Base-by-base conservation (phyloP, 92 coral and sea anemone genomes). In the Muricea muricata region DNA sequence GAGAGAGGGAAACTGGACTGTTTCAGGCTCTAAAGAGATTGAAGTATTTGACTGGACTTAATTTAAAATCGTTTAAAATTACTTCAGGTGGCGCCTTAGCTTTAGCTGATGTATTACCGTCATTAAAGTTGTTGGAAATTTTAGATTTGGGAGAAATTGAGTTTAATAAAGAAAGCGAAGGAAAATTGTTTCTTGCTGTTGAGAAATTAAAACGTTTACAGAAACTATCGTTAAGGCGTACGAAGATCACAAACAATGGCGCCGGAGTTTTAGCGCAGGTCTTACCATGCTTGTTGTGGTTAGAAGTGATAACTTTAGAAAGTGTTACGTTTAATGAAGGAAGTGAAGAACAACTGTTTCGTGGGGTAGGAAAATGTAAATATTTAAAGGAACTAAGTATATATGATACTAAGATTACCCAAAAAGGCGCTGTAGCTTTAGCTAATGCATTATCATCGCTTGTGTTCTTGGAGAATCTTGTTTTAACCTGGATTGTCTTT, bases 251-350 rank as follows among this genome's bases (percentile, higher is more conserved):
- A 35, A 23, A 20, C 10, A 66, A 39, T 66, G 73, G 76, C 31
- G 42, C 73, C 3, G 73, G 4, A 66, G 73, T 42, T 66, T 28
- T 66, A 31, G 73, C 32, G 29, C 8, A 41, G 20, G 73, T 66
- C 18, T 66, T 66, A 66, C 73, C 73, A 66, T 66, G 40, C 29
- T 42, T 66, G 8, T 23, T 28, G 73, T 66, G 29, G 42, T 31
- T 66, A 20, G 42, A 66, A 28, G 37, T 28, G 24, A n/a, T 52
- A 52, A 4, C 3, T 23, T 52, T 20, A 7, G 60, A 10, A 18
- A 7, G 2, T 6, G 20, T 20, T 18, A 7, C 18, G 3, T 18
- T 2, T 9, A 18, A 52, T 2, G 8, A 52, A 17, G 60, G 20
- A 52, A 45, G 50, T 45, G 50, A 12, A 45, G 3, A 61, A 20